A percentile compares a stretch with the other conserved stretches of the same genome.
These are phyloP conservation scores for Craseonycteris thonglongyai DNA, from an alignment of 2,113 vertebrate genomes.

Conservation along the genomic window DNA sequence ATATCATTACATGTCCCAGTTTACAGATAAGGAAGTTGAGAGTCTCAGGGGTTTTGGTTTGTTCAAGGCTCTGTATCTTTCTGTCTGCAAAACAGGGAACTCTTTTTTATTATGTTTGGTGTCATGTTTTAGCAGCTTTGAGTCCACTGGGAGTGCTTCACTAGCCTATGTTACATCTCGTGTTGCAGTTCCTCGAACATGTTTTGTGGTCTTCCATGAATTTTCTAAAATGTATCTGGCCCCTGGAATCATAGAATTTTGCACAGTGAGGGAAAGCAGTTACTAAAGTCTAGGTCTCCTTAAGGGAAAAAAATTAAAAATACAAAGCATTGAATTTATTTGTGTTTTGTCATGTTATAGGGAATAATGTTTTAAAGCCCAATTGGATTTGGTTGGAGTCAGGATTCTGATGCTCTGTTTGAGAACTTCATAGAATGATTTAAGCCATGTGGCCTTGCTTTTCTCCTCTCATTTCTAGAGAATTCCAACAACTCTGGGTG, in stretches of 20 bases:
- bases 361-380: neutral
- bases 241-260: constrained; percentile 1
- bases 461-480: neutral
- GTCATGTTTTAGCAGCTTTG: neutral
- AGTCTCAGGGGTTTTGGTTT: neutral
- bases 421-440: neutral
- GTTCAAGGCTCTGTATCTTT: neutral
- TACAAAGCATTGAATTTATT: neutral
- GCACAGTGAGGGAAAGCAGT: neutral
- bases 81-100: neutral
- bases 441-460: neutral
- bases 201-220: neutral
- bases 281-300: neutral
- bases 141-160: neutral
- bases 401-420: neutral
- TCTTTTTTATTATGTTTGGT: neutral
- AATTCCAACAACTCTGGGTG: neutral
- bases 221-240: neutral
- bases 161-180: neutral
- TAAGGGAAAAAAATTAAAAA: neutral
- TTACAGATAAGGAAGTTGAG: neutral
- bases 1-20: neutral
- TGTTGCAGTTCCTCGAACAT: neutral
- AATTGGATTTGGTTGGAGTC: neutral
- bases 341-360: neutral